phyloP scores from a whole-genome alignment of 2,888 invertebrate species.

The Pristionchus exspectatus region DNA sequence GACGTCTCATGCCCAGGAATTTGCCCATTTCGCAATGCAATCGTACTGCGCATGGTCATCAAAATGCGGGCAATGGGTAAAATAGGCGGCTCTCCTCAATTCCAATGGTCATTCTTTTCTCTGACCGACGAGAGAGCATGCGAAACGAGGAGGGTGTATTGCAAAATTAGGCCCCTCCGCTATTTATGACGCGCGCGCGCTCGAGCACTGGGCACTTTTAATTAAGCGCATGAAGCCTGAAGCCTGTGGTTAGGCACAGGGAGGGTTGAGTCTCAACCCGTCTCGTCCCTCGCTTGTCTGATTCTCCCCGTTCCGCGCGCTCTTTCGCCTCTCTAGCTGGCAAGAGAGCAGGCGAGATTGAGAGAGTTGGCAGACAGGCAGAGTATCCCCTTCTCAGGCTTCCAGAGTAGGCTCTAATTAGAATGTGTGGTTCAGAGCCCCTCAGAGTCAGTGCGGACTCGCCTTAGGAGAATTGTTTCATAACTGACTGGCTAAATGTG shows the following conservation, averaged over 20 bases:
- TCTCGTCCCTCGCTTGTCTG: neutral
- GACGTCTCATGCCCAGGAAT: neutral
- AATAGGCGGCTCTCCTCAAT: neutral
- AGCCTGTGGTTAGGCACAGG: conserved; percentile 1
- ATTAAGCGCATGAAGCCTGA: conserved; percentile 20
- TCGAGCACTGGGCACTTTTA: conserved; percentile 18
- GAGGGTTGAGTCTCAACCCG: neutral
- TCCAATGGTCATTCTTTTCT: neutral
- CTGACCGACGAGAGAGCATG: neutral
- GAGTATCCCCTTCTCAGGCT: neutral
- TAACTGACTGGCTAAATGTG: neutral
- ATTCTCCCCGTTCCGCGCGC: neutral
- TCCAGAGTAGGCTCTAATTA: conserved; percentile 36
- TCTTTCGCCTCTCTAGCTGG: neutral
- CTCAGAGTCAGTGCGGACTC: neutral
- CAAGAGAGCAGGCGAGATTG: neutral
- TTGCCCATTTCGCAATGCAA: neutral
- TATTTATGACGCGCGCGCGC: conserved; percentile 28
- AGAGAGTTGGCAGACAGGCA: neutral
- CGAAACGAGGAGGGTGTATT: neutral
- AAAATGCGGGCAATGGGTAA: neutral
- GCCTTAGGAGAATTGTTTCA: neutral
- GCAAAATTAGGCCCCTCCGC: neutral
- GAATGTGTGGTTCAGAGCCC: neutral
- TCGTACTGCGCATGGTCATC: conserved; percentile 18